phyloP scores from a whole-genome alignment of 2,888 invertebrate species.

The Phortica magna region DNA sequence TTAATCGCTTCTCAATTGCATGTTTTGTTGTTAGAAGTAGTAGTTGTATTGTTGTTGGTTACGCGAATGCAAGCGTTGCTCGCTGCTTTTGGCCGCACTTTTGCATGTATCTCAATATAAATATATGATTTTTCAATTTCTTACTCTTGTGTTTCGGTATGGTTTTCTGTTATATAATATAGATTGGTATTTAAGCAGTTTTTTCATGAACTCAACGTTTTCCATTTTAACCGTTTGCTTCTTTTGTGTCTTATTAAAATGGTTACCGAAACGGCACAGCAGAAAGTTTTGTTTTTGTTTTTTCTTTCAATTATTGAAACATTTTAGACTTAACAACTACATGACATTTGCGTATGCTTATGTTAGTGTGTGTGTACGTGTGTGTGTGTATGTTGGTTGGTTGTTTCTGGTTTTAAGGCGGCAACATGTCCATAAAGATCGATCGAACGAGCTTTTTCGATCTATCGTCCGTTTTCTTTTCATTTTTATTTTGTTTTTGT shows the following conservation, averaged over 20 bases:
- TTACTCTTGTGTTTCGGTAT: neutral
- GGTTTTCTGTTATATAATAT: neutral
- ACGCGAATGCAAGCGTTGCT: neutral
- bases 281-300: constrained; percentile 38
- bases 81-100: neutral
- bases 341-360: neutral
- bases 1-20: neutral
- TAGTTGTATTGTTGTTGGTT: neutral
- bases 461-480: constrained; percentile 24
- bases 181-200: neutral
- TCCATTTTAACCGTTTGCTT: constrained; percentile 38
- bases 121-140: neutral
- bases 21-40: neutral
- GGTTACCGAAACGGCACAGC: constrained; percentile 53
- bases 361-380: constrained; percentile 33
- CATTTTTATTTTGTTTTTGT: constrained; percentile 47
- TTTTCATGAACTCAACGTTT: too few relatives aligned
- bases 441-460: too few relatives aligned
- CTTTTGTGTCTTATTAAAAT: constrained; percentile 66
- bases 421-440: neutral
- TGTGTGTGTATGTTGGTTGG: constrained; percentile 51
- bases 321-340: constrained; percentile 11
- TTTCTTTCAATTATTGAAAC: constrained; percentile 33
- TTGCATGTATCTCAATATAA: neutral
- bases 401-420: constrained; percentile 42